Evolutionary conservation across 2,113 vertebrate genomes (phyloP).

Genomic region (Fulica atra): DNA sequence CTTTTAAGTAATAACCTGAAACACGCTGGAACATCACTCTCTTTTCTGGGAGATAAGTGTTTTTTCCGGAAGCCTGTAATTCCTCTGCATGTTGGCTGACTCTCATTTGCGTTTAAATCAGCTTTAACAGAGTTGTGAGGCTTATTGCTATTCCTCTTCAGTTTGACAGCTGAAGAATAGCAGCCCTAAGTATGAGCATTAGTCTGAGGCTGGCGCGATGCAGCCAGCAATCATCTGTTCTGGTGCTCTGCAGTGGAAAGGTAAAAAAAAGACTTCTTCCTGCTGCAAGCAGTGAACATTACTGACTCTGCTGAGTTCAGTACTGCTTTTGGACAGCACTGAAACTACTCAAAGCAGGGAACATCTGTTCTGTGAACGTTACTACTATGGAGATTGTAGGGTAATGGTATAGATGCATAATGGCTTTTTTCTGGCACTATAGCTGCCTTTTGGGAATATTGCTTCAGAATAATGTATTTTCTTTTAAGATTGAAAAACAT

Average conservation of each 20-base stretch:
- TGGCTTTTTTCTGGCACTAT: not conserved
- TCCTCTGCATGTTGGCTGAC: not conserved
- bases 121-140: not conserved
- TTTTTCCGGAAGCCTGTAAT: not conserved
- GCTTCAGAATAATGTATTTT: not conserved
- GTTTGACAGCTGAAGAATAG: slow-evolving; percentile 25
- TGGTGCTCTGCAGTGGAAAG: not conserved
- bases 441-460: not conserved
- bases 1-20: not conserved
- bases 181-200: not conserved
- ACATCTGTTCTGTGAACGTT: not conserved
- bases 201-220: not conserved
- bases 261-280: not conserved
- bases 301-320: not conserved
- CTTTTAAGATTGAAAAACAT: not conserved
- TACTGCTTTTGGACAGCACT: not conserved
- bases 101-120: slow-evolving; percentile 4
- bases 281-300: not conserved
- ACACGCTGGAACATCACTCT: not conserved
- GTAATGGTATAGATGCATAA: not conserved
- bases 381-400: not conserved
- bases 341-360: not conserved
- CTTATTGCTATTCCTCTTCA: not conserved
- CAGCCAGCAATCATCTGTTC: not conserved
- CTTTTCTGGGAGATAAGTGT: not conserved